These are phyloP conservation scores for Drosophila seguyi DNA, from an alignment of 1,140 invertebrate species.

Conservation along the genomic window DNA sequence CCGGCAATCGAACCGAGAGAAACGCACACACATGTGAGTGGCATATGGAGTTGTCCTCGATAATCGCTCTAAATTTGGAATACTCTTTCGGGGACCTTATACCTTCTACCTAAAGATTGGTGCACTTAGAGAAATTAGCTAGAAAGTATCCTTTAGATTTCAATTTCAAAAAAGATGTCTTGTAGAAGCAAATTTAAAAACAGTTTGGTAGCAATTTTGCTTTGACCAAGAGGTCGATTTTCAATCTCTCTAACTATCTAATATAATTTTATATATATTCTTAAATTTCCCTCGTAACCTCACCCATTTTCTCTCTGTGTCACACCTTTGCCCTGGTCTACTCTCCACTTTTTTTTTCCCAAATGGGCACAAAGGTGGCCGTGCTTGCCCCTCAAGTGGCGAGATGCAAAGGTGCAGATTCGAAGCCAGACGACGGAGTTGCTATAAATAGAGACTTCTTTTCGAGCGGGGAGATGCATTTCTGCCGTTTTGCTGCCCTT, in stretches of 20 bases:
- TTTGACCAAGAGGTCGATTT: too few relatives aligned
- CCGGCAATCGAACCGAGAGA: not conserved
- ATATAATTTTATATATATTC: not conserved
- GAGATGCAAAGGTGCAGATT: conserved; percentile 68
- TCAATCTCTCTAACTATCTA: too few relatives aligned
- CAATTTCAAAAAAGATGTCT: too few relatives aligned
- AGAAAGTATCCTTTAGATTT: too few relatives aligned
- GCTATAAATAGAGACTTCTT: conserved; percentile 65
- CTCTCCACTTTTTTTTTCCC: conserved; percentile 11
- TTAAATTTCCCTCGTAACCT: not conserved
- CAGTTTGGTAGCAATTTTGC: too few relatives aligned
- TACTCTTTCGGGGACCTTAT: conserved; percentile 31
- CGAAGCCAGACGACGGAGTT: conserved; percentile 21
- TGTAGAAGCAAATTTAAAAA: too few relatives aligned
- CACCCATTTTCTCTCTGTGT: conserved; percentile 11
- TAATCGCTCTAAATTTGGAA: conserved; percentile 52
- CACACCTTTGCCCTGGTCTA: conserved; percentile 44
- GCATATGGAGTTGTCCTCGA: conserved; percentile 44
- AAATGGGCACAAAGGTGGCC: conserved; percentile 73
- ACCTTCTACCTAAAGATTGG: conserved; percentile 37
- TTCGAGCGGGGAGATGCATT: conserved; percentile 6
- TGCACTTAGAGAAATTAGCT: conserved; percentile 8
- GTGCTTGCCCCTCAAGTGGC: conserved; percentile 62
- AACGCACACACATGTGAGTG: conserved; percentile 27
- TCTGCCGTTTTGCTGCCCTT: conserved; percentile 60